These are phyloP conservation scores for Anser cygnoides DNA, from an alignment of 2,113 vertebrate genomes.

Conservation along the genomic window DNA sequence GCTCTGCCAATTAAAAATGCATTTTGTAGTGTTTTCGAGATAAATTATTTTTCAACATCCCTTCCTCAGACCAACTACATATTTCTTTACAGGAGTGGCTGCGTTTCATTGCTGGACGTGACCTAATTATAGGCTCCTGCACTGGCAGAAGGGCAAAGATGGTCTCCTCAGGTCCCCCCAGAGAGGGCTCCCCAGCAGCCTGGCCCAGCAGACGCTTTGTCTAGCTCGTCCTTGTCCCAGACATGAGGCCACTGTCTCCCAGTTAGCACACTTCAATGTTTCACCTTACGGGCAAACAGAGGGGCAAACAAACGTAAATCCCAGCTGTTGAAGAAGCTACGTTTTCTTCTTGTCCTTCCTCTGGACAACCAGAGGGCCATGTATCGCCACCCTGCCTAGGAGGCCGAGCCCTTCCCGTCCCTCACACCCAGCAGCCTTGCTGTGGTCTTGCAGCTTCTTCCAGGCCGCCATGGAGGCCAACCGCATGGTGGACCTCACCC, in stretches of 20 bases:
- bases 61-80: background rate
- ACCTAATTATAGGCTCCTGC: background rate
- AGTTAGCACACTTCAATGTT: background rate
- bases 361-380: fast-evolving
- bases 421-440: too few species aligned
- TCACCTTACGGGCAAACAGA: background rate
- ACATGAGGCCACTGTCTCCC: background rate
- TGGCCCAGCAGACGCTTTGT: background rate
- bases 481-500: too few species aligned
- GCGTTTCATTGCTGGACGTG: background rate
- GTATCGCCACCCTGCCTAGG: background rate
- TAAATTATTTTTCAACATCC: slow-evolving; percentile 24
- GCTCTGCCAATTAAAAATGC: slow-evolving; percentile 23
- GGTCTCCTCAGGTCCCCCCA: background rate
- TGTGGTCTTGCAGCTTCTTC: background rate
- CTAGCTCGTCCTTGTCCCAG: background rate
- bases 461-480: too few species aligned
- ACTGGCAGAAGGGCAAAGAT: background rate
- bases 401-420: too few species aligned
- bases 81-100: background rate
- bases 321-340: background rate
- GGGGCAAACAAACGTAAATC: background rate
- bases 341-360: background rate
- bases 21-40: background rate
- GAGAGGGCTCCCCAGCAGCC: background rate